phyloP scores from a whole-genome alignment of 2,888 invertebrate genomes.

The Formica aserva region DNA sequence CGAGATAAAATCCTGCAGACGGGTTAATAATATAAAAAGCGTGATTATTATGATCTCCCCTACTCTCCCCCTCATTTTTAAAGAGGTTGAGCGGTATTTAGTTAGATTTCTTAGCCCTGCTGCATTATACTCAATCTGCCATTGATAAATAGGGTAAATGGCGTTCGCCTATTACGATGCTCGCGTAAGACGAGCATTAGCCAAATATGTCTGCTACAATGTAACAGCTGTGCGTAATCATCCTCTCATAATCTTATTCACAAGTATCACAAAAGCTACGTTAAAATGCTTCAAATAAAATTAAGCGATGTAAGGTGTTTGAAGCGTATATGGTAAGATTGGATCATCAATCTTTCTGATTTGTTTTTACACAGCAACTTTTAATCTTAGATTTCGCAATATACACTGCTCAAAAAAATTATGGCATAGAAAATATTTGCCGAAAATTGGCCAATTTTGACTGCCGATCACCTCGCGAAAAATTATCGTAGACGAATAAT shows the following conservation, averaged over 20 bases:
- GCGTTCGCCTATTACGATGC: not conserved
- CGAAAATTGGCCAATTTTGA: too few species aligned
- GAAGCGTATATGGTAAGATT: not conserved
- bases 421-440: too few species aligned
- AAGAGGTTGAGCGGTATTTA: constrained; percentile 12
- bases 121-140: constrained; percentile 20
- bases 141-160: constrained; percentile 31
- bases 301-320: not conserved
- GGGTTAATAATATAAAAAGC: constrained; percentile 32
- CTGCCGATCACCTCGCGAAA: too few species aligned
- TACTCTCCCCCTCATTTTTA: not conserved
- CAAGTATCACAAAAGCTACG: not conserved
- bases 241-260: constrained; percentile 9
- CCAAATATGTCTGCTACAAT: constrained; percentile 22
- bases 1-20: constrained; percentile 53
- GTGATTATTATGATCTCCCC: constrained; percentile 29
- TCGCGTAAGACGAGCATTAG: not conserved
- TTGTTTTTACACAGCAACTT: not conserved
- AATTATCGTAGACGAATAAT: too few species aligned
- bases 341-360: not conserved
- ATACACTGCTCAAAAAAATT: too few species aligned
- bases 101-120: constrained; percentile 20
- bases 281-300: constrained; percentile 21
- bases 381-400: constrained; percentile 5
- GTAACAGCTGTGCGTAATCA: constrained; percentile 19